Conservation (phyloP, 92 coral and sea anemone genomes). For the Umimayanthus chanpuru region DNA sequence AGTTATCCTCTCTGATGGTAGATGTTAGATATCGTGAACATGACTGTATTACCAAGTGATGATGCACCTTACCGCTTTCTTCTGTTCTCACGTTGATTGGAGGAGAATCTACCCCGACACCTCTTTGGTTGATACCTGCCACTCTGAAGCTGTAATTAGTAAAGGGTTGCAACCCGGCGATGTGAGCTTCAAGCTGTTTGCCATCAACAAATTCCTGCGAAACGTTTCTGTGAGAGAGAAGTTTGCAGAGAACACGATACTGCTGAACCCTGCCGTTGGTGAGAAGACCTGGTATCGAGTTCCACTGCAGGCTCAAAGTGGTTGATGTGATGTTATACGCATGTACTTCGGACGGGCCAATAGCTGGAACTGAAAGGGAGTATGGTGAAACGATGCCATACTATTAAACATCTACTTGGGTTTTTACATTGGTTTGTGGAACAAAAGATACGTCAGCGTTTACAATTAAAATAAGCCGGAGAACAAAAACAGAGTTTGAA, state of each 20-base stretch:
- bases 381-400: background rate
- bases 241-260: conserved; percentile 64
- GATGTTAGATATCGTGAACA: background rate
- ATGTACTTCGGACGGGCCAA: conserved; percentile 57
- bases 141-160: conserved; percentile 73
- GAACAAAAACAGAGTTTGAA: no score
- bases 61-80: conserved; percentile 68
- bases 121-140: conserved; percentile 79
- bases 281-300: conserved; percentile 48
- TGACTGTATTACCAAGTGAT: background rate
- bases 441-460: no score
- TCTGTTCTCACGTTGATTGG: conserved; percentile 73
- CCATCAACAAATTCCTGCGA: conserved; percentile 35
- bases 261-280: conserved; percentile 73
- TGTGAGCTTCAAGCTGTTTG: conserved; percentile 18
- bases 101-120: conserved; percentile 81
- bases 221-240: conserved; percentile 18
- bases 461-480: no score
- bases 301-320: conserved; percentile 68
- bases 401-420: background rate
- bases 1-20: no score
- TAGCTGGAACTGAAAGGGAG: conserved; percentile 71
- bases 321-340: conserved; percentile 79
- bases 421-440: no score
- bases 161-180: conserved; percentile 65